Evolutionary conservation across 2,797 vertebrate genomes (phyloP).

Genomic region (Pseudomugil tenellus): DNA sequence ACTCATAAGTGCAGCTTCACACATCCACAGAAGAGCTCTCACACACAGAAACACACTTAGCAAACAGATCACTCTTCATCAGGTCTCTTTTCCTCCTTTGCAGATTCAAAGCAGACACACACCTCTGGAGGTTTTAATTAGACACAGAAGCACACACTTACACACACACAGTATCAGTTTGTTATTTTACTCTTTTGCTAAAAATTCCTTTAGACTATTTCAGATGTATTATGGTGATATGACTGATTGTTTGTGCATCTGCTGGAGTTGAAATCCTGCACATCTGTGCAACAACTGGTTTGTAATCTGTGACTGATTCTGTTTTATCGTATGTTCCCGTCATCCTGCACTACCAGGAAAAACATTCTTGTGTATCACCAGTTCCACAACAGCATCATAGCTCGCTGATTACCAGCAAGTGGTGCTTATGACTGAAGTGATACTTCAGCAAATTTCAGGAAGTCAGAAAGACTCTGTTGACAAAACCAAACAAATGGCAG

Average conservation of each 20-base stretch:
- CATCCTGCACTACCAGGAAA: not conserved
- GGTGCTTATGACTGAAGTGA: not conserved
- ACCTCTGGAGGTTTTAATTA: constrained; percentile 62
- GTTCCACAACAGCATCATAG: not conserved
- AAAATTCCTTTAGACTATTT: constrained; percentile 35
- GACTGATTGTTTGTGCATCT: constrained; percentile 39
- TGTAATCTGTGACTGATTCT: constrained; percentile 38
- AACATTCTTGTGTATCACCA: constrained; percentile 10
- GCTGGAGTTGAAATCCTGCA: constrained; percentile 20
- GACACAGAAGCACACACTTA: constrained; percentile 23
- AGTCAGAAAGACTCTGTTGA: not conserved
- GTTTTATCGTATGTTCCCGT: constrained; percentile 20
- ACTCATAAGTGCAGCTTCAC: constrained; percentile 14
- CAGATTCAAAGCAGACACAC: constrained; percentile 49
- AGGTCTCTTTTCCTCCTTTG: constrained; percentile 25
- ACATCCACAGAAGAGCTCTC: constrained; percentile 9
- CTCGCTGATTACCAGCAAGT: not conserved
- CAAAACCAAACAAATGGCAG: not conserved
- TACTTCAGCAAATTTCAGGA: not conserved
- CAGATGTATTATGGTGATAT: constrained; percentile 35
- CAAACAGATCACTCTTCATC: not conserved
- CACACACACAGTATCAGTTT: not conserved
- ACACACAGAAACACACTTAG: not conserved
- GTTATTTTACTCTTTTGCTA: not conserved
- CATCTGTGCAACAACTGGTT: constrained; percentile 9